A percentile compares a stretch with the other conserved stretches of the same genome.
Conservation (phyloP, 2,888 invertebrate genomes). For the Exephanes ischioxanthus region DNA sequence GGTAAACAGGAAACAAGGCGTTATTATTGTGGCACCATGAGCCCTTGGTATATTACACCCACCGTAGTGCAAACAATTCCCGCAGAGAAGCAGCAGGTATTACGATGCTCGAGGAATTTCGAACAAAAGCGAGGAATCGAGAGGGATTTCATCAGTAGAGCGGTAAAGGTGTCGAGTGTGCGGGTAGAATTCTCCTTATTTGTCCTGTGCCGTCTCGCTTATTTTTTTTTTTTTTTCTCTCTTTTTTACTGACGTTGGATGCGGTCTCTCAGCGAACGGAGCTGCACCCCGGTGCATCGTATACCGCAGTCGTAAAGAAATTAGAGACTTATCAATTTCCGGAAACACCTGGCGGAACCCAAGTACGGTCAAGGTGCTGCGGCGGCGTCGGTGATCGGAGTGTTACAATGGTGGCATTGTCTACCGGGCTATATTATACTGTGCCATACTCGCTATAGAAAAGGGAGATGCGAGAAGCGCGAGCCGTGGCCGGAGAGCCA, state of each 20-base stretch:
- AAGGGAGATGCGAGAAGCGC: slow-evolving; percentile 46
- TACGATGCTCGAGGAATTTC: slow-evolving; percentile 69
- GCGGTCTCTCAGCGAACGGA: slow-evolving; percentile 53
- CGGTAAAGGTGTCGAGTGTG: slow-evolving; percentile 60
- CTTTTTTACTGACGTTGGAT: slow-evolving; percentile 37
- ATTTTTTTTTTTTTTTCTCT: slow-evolving; percentile 20
- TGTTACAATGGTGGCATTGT: slow-evolving; percentile 73
- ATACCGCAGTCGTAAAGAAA: slow-evolving; percentile 79
- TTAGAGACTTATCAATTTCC: slow-evolving; percentile 82
- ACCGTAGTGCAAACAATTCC: slow-evolving; percentile 69
- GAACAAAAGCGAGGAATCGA: slow-evolving; percentile 71
- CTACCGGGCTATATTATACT: slow-evolving; percentile 38
- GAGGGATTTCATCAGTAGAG: slow-evolving; percentile 67
- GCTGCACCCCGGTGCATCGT: slow-evolving; percentile 58
- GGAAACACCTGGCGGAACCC: slow-evolving; percentile 80
- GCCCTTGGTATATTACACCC: slow-evolving; percentile 60
- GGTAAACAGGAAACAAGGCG: slow-evolving; percentile 68
- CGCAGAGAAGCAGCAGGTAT: slow-evolving; percentile 56
- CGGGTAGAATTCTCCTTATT: slow-evolving; percentile 65
- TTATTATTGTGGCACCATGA: slow-evolving; percentile 56
- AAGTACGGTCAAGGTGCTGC: slow-evolving; percentile 70
- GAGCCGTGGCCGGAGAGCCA: slow-evolving; percentile 57
- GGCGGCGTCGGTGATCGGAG: slow-evolving; percentile 67
- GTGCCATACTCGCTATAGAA: neutral
- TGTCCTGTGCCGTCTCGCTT: slow-evolving; percentile 40